These are phyloP conservation scores for Eilema caniola DNA, from an alignment of 2,888 invertebrate genomes.

Conservation along the genomic window DNA sequence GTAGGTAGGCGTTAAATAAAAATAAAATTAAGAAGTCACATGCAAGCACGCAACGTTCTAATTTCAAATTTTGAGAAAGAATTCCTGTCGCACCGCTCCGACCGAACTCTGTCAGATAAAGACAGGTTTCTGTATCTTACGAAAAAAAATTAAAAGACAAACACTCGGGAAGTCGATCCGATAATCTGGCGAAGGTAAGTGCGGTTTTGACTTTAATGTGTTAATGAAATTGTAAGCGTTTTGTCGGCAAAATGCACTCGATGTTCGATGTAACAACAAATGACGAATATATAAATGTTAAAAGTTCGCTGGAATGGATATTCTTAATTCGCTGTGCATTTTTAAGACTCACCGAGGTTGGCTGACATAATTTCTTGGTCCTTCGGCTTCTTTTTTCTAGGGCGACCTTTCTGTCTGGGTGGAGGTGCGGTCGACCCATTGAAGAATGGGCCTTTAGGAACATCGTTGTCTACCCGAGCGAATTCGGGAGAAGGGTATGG, in stretches of 20 bases:
- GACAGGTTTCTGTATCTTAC: conserved; percentile 82
- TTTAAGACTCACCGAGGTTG: conserved; percentile 90
- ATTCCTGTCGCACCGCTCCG: conserved; percentile 65
- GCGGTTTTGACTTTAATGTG: conserved; percentile 86
- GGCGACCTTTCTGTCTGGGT: conserved; percentile 97
- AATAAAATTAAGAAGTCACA: not conserved
- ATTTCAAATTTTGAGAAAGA: conserved; percentile 71
- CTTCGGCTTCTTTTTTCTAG: conserved; percentile 96
- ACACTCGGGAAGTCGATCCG: conserved; percentile 81
- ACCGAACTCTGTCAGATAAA: conserved; percentile 73
- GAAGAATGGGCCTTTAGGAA: conserved; percentile 86
- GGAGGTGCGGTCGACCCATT: conserved; percentile 86
- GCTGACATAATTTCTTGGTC: conserved; percentile 95
- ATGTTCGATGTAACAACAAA: conserved; percentile 63
- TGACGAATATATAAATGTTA: conserved; percentile 42
- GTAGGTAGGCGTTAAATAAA: not conserved
- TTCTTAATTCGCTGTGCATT: conserved; percentile 48
- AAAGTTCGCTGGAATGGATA: conserved; percentile 46
- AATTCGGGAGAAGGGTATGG: conserved; percentile 88
- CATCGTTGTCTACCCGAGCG: conserved; percentile 81
- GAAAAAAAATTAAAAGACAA: conserved; percentile 72
- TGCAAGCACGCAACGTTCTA: conserved; percentile 63
- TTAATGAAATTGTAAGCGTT: conserved; percentile 85
- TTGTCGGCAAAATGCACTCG: conserved; percentile 75
- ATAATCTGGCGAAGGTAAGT: conserved; percentile 83